Evolutionary conservation across 2,113 vertebrate species (phyloP), one percentile per base, ranked within the genome.

Genomic region (Oryctolagus cuniculus): DNA sequence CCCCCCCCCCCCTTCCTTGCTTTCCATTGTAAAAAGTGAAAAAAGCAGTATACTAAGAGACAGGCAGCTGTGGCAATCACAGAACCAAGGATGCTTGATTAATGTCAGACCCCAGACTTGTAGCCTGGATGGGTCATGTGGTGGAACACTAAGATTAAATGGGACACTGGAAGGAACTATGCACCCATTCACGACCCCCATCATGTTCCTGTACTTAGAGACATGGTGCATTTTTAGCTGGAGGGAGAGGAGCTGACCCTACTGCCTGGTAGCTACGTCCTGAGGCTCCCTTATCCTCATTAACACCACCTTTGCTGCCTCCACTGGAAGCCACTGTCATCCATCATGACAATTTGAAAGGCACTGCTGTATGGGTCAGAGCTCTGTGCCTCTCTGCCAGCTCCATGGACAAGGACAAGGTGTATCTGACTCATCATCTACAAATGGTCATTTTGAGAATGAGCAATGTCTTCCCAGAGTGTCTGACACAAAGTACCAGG

Each of bases 11-110:
- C 8, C 90, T 78, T 77, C 12, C 51, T 64, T 84, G 53, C 13
- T 75, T 93, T 89, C 25, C 36, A 58, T 29, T 73, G 38, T 87
- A 66, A 82, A 86, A 75, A 38, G 38, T 29, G 67, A 73, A 61
- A 63, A 17, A 70, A 61, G 36, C 44, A 44, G 64, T 73, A 51
- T 36, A 36, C 49, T 73, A 67, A 77, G 82, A 67, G 31, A 70
- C 10, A 25, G 0, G 11, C 34, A 69, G 11, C 78, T 75, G 64
- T 10, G 77, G 38, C 12, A 58, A 21, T 74, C 16, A 64, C 25
- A 79, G 27, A 19, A 31, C 36, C n/a, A n/a, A 34, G 36, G 55
- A 16, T 61, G 31, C 72, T 78, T 81, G 61, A 21, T 58, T 72
- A 51, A 31, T 11, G 29, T 44, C 36, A 49, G 55, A 51, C 10